phyloP scores from a whole-genome alignment of 2,797 vertebrate species.

The Anguilla anguilla region DNA sequence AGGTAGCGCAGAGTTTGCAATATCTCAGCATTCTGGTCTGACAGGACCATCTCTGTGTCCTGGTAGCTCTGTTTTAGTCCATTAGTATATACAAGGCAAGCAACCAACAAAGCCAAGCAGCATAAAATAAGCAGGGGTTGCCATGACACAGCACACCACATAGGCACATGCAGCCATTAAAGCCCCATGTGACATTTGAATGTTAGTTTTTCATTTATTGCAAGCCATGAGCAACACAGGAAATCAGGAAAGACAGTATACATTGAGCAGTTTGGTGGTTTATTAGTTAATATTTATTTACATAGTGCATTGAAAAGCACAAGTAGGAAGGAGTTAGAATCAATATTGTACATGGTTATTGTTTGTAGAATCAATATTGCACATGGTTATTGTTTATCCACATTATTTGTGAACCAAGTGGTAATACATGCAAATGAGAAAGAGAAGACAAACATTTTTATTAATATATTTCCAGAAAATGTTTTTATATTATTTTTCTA shows the following conservation, averaged over 20 bases:
- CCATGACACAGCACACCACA: conserved; percentile 12
- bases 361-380: not conserved
- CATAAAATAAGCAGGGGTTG: conserved; percentile 28
- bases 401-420: not conserved
- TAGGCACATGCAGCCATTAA: conserved; percentile 10
- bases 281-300: not conserved
- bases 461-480: not conserved
- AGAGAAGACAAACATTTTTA: conserved; percentile 2
- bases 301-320: not conserved
- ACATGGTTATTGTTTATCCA: not conserved
- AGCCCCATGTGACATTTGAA: not conserved
- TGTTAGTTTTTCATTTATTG: not conserved
- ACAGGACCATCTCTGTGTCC: conserved; percentile 81
- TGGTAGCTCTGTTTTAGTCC: conserved; percentile 81
- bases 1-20: conserved; percentile 89
- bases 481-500: not conserved
- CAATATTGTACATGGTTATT: not conserved
- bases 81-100: conserved; percentile 16
- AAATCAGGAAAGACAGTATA: not conserved
- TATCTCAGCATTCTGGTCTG: conserved; percentile 84
- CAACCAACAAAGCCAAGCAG: conserved; percentile 24
- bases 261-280: not conserved
- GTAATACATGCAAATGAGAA: conserved; percentile 12
- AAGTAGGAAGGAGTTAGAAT: not conserved
- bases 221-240: not conserved